phyloP scores from a whole-genome alignment of 2,113 vertebrate species.

The Cichladusa arquata region DNA sequence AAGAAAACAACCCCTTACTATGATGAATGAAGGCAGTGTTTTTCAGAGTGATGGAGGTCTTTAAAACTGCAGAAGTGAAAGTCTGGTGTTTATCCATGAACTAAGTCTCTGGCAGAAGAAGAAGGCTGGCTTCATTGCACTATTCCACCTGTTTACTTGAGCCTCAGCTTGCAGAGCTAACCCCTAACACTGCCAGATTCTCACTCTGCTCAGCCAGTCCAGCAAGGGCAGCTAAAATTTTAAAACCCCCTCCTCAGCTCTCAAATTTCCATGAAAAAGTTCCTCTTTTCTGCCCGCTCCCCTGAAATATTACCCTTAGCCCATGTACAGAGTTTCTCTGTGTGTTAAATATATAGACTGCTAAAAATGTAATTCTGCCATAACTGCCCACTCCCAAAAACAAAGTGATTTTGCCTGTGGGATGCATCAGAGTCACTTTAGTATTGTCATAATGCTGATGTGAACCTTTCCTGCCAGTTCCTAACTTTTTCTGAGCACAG shows the following conservation, averaged over 20 bases:
- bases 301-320: background rate
- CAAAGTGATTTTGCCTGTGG: background rate
- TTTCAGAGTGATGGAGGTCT: background rate
- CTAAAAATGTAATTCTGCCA: background rate
- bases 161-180: background rate
- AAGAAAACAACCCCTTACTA: background rate
- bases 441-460: background rate
- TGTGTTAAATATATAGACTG: background rate
- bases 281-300: background rate
- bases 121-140: constrained; percentile 33
- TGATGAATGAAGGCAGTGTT: constrained; percentile 27
- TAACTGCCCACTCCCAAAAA: background rate
- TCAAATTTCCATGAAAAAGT: background rate
- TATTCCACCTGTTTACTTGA: constrained; percentile 65
- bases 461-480: background rate
- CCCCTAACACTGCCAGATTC: constrained; percentile 10
- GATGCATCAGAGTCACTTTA: background rate
- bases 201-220: background rate
- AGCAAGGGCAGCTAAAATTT: constrained; percentile 1
- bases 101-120: constrained; percentile 29
- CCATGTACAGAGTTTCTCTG: background rate
- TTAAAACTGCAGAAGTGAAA: constrained; percentile 13
- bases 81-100: constrained; percentile 54
- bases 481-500: background rate
- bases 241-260: background rate